A percentile compares a stretch with the other conserved stretches of the same genome.
These are phyloP conservation scores for Alviniconcha marisindica DNA, from an alignment of 1,140 invertebrate species.

Conservation along the genomic window DNA sequence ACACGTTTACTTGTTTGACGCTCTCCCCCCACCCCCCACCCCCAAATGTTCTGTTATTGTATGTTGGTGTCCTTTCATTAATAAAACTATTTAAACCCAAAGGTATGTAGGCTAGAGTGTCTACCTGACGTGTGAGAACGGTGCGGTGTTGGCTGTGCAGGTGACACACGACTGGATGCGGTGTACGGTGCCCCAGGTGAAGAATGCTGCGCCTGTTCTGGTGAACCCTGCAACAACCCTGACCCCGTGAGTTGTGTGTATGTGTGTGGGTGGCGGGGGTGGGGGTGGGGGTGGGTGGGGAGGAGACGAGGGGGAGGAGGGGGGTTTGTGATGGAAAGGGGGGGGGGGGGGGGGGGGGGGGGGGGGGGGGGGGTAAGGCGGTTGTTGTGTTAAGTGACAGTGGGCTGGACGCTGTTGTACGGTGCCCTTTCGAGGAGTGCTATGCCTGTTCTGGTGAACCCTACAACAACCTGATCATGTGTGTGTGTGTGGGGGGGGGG, in stretches of 20 bases:
- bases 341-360: not conserved
- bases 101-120: too few relatives aligned
- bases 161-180: not conserved
- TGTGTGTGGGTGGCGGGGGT: not conserved
- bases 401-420: not conserved
- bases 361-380: not conserved
- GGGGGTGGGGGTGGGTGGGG: not conserved
- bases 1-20: too few relatives aligned
- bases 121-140: too few relatives aligned
- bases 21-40: too few relatives aligned
- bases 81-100: too few relatives aligned
- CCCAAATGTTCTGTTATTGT: too few relatives aligned
- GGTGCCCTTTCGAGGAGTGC: conserved; percentile 24
- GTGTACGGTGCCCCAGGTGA: conserved; percentile 22
- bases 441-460: conserved; percentile 16
- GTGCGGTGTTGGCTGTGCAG: too few relatives aligned
- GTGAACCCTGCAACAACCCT: not conserved
- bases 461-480: not conserved
- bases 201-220: conserved; percentile 35
- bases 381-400: too few relatives aligned
- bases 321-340: not conserved
- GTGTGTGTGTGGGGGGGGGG: not conserved
- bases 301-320: not conserved
- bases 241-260: conserved; percentile 6
- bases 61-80: too few relatives aligned